Evolutionary conservation across 2,888 invertebrate genomes (phyloP).

Genomic region (Ectemnius continuus): DNA sequence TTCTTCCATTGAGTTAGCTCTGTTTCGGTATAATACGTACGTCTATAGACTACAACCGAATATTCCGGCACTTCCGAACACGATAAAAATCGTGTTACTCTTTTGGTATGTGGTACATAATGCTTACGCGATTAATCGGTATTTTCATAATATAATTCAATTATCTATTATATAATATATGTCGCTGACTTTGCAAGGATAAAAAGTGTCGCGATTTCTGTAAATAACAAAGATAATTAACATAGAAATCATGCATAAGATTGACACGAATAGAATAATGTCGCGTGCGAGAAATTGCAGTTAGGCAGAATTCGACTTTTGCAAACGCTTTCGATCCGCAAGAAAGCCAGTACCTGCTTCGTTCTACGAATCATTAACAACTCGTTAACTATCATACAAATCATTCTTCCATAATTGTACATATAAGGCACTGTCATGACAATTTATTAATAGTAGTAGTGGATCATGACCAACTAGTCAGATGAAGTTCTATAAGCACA

Average conservation of each 20-base stretch:
- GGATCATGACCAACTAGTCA: slow-evolving; percentile 75
- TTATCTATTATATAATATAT: slow-evolving; percentile 9
- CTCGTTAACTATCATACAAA: slow-evolving; percentile 54
- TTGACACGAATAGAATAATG: slow-evolving; percentile 31
- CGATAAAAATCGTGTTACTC: background rate
- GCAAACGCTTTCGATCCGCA: slow-evolving; percentile 43
- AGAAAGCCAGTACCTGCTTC: slow-evolving; percentile 62
- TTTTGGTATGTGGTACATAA: slow-evolving; percentile 28
- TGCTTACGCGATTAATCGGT: slow-evolving; percentile 26
- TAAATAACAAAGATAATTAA: slow-evolving; percentile 8
- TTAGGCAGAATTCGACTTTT: slow-evolving; percentile 23
- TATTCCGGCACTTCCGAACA: too few relatives aligned
- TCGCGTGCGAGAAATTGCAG: slow-evolving; percentile 32
- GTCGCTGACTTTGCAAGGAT: slow-evolving; percentile 4
- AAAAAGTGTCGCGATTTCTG: slow-evolving; percentile 13
- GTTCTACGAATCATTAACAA: slow-evolving; percentile 50
- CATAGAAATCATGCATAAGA: background rate
- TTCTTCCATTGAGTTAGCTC: too few relatives aligned
- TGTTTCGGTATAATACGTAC: too few relatives aligned
- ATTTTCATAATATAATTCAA: slow-evolving; percentile 14
- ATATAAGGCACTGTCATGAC: slow-evolving; percentile 73
- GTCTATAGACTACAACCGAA: too few relatives aligned
- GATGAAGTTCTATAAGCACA: slow-evolving; percentile 73
- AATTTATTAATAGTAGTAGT: slow-evolving; percentile 68
- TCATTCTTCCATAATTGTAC: slow-evolving; percentile 68